Evolutionary conservation across 1,140 invertebrate genomes (phyloP).

Genomic region (Neodiprion virginianus): DNA sequence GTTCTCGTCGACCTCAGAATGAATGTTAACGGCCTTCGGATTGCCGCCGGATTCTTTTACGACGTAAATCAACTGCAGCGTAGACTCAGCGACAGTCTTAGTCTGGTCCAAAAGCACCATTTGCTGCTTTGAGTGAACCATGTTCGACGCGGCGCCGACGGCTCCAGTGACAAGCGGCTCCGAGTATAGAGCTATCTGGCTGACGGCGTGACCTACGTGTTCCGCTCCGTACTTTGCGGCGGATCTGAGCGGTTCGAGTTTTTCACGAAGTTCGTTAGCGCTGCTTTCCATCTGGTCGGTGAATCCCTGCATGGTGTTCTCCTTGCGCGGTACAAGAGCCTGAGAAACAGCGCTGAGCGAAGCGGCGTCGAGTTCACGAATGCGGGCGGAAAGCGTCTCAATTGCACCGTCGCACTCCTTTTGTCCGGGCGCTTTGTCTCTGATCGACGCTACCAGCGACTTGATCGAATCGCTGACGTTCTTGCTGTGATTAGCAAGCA

Average conservation of each 20-base stretch:
- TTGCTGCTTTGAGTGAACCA: slow-evolving; percentile 89
- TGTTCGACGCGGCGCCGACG: slow-evolving; percentile 88
- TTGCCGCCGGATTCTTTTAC: slow-evolving; percentile 94
- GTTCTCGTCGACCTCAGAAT: slow-evolving; percentile 85
- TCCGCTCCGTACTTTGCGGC: slow-evolving; percentile 93
- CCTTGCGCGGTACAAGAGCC: slow-evolving; percentile 73
- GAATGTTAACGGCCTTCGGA: slow-evolving; percentile 81
- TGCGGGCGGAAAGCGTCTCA: slow-evolving; percentile 76
- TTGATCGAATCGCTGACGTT: slow-evolving; percentile 97
- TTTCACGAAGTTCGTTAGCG: slow-evolving; percentile 78
- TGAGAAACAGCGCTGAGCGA: slow-evolving; percentile 88
- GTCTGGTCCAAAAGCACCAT: slow-evolving; percentile 89
- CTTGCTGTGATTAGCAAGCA: slow-evolving; percentile 91
- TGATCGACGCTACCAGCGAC: slow-evolving; percentile 87
- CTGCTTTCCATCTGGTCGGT: slow-evolving; percentile 80
- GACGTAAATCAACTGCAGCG: slow-evolving; percentile 83
- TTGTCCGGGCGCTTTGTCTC: slow-evolving; percentile 95
- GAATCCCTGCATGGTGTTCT: slow-evolving; percentile 83
- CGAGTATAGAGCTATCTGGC: slow-evolving; percentile 82
- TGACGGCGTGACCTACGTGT: slow-evolving; percentile 88
- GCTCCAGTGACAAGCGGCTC: slow-evolving; percentile 84
- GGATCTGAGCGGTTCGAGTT: slow-evolving; percentile 79
- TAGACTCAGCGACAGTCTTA: slow-evolving; percentile 92
- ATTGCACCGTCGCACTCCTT: slow-evolving; percentile 90
- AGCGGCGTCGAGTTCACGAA: slow-evolving; percentile 85